Evolutionary conservation across 2,888 invertebrate species (phyloP), one percentile per base, ranked within the genome.

Genomic region (Biston stratarius): DNA sequence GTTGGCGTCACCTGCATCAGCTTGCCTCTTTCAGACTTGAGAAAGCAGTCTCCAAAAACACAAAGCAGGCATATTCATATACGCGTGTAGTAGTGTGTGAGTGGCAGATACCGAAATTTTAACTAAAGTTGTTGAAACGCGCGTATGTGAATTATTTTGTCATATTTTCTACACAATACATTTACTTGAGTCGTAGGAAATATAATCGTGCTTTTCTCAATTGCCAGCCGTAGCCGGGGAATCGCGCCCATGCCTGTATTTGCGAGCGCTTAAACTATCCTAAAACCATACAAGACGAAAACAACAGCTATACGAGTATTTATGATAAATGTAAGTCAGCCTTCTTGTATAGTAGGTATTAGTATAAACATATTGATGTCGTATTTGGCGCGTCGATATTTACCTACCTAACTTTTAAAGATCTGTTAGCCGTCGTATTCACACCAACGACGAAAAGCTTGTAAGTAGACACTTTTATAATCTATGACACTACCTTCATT

Each of bases 161-260:
- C 8, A 10, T 6, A 24, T 12, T 33, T 33, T 10, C 33, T 33
- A 15, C 33, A 10, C 7, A 10, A 24, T 34, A 15, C 14, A 10
- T n/a, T 8, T n/a, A 36, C 14, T 34, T 11, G 60, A 51, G 60
- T 60, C 47, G 53, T 55, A 61, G 8, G 61, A 55, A 55, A 44
- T 61, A 47, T 61, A 61, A 52, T 51, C 42, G 14, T 53, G 45
- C 15, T 61, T 61, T 38, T 55, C 48, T 55, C 61, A 47, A 38
- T 60, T 49, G 33, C 15, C 61, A 61, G 60, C 33, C 42, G 11
- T 14, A 44, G 40, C 33, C 42, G 11, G 52, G 15, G 44, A 44
- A 6, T 52, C 14, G 33, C 36, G 44, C 40, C 34, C 12, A 10
- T 14, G 6, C 42, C 14, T n/a, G 49, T 51, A 33, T 42, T 14